A percentile compares a stretch with the other conserved stretches of the same genome.
Conservation (phyloP, 2,797 vertebrate species). For the Philypnodon macrostomus region DNA sequence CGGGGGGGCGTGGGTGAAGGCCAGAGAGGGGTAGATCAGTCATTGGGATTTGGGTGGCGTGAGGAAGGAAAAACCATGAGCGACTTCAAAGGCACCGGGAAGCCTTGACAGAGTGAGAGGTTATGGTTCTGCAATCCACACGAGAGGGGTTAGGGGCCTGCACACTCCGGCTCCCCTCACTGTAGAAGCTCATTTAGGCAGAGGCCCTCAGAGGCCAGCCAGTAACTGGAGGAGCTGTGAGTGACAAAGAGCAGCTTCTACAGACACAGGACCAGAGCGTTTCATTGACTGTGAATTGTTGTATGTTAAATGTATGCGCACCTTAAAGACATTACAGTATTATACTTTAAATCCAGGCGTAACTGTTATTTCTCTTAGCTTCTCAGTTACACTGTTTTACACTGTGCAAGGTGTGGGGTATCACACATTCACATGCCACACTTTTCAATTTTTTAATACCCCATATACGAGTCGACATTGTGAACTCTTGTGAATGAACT, state of each 20-base stretch:
- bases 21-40: slow-evolving; percentile 57
- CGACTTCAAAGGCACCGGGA: slow-evolving; percentile 67
- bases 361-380: slow-evolving; percentile 6
- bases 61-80: slow-evolving; percentile 64
- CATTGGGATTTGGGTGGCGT: slow-evolving; percentile 43
- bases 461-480: too few relatives aligned
- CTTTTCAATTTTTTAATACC: too few relatives aligned
- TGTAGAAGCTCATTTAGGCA: slow-evolving; percentile 72
- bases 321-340: slow-evolving; percentile 8
- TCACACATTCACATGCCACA: too few relatives aligned
- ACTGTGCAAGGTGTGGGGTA: too few relatives aligned
- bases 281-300: slow-evolving; percentile 1
- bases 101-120: slow-evolving; percentile 57
- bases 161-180: slow-evolving; percentile 48
- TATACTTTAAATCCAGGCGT: slow-evolving; percentile 1
- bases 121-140: slow-evolving; percentile 67
- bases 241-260: slow-evolving; percentile 62
- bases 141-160: slow-evolving; percentile 56
- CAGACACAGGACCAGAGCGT: slow-evolving; percentile 13
- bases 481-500: too few relatives aligned
- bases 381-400: too few relatives aligned
- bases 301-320: slow-evolving; percentile 3
- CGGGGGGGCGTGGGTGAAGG: slow-evolving; percentile 32
- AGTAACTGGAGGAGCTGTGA: slow-evolving; percentile 68
- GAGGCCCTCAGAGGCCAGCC: slow-evolving; percentile 49